Evolutionary conservation across 2,888 invertebrate species (phyloP), one percentile per base, ranked within the genome.

Genomic region (Hecatera dysodea): DNA sequence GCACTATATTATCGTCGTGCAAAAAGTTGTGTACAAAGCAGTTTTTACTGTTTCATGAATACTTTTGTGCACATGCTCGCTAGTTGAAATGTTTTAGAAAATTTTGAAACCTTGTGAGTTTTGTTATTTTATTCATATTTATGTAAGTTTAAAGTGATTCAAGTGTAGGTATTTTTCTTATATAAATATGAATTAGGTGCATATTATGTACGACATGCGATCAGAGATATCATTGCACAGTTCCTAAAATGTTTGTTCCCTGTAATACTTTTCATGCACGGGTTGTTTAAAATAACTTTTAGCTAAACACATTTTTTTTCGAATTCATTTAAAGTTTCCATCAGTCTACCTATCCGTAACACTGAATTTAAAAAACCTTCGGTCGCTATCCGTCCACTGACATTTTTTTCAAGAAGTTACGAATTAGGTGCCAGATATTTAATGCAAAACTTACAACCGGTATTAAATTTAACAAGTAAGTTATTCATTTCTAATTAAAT

Each of bases 11-110:
- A 42, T 56, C n/a, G 19, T 44, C 48, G 42, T 63, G 53, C 33
- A 12, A 50, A 48, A 64, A 61, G 15, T 68, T 64, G 24, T 60
- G 24, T 7, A 80, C 29, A 50, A 62, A 72, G 9, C 57, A 29
- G 42, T 68, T 44, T n/a, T 17, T 22, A 44, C 48, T 66, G 66
- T 24, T 48, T 48, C n/a, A 4, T 27, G 12, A 19, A 42, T 50
- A 46, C 4, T 44, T 66, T 79, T 46, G 59, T 74, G 50, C 12
- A 12, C 2, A 27, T 5, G 2, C 1, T 39, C 12, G 11, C 11
- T 36, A 17, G 15, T 36, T 52, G 1, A 24, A 53, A 29, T 22
- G 24, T 63, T 44, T n/a, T 17, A 27, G 22, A 63, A 36, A 50
- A 9, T 24, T 33, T 57, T 29, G 17, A 1, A 24, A 52, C 24